phyloP scores from a whole-genome alignment of 2,888 invertebrate genomes.

The Choreutis nemorana region DNA sequence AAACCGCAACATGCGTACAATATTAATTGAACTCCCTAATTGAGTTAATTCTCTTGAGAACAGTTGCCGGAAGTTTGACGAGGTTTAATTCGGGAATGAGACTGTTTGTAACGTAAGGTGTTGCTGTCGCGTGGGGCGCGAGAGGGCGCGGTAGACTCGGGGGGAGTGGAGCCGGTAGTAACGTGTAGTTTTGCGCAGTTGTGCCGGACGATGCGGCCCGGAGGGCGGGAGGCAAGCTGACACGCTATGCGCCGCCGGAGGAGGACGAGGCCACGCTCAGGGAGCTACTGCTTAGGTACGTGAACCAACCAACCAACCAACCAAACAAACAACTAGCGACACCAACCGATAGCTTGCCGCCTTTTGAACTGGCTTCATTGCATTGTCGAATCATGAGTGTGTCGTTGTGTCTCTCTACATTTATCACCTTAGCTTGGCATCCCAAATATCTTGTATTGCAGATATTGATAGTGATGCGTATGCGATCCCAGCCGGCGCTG shows the following conservation, averaged over 20 bases:
- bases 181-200: constrained; percentile 58
- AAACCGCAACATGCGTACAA: no score
- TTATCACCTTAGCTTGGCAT: constrained; percentile 49
- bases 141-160: neutral
- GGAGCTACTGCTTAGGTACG: constrained; percentile 93
- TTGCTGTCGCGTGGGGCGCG: no score
- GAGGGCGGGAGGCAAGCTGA: constrained; percentile 69
- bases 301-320: no score
- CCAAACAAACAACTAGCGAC: no score
- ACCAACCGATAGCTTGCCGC: constrained; percentile 30
- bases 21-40: no score
- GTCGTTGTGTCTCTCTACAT: constrained; percentile 21
- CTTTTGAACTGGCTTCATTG: constrained; percentile 50
- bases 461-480: constrained; percentile 45
- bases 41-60: no score
- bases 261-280: constrained; percentile 94
- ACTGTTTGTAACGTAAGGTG: no score
- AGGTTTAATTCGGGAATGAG: no score
- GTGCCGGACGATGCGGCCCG: constrained; percentile 64
- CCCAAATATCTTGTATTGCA: constrained; percentile 57
- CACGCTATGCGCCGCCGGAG: constrained; percentile 84
- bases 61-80: no score
- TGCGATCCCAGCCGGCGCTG: no score
- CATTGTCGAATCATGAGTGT: constrained; percentile 16
- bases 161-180: constrained; percentile 9